Evolutionary conservation across 2,113 vertebrate genomes (phyloP).

Genomic region (Eretmochelys imbricata): DNA sequence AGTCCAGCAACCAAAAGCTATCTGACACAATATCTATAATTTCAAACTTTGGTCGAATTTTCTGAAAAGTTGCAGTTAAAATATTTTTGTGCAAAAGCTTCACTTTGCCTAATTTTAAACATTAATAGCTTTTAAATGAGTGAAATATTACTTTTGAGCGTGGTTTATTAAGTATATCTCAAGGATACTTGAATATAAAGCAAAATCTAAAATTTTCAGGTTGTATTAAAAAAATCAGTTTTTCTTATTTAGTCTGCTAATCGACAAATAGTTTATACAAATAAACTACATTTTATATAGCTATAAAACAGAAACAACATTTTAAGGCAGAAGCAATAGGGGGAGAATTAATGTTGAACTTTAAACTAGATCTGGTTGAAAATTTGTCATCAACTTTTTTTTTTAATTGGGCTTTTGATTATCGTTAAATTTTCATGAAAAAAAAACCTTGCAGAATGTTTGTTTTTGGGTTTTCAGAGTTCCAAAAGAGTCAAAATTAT

Average conservation of each 20-base stretch:
- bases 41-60: neutral
- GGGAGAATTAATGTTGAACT: neutral
- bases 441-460: neutral
- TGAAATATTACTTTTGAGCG: neutral
- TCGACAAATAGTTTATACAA: neutral
- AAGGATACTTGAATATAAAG: neutral
- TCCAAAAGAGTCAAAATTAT: neutral
- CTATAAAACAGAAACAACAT: neutral
- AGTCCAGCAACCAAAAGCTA: constrained; percentile 15
- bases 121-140: neutral
- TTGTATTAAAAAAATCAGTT: neutral
- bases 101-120: neutral
- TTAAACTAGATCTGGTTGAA: neutral
- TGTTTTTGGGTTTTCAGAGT: neutral
- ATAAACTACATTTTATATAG: neutral
- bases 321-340: neutral
- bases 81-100: neutral
- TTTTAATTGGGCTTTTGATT: neutral
- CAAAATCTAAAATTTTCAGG: neutral
- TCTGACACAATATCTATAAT: neutral
- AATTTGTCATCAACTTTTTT: neutral
- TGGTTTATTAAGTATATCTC: neutral
- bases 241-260: neutral
- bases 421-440: neutral
- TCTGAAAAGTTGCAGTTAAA: neutral